Conservation (phyloP, 2,888 invertebrate genomes). For the Drosophila differens region DNA sequence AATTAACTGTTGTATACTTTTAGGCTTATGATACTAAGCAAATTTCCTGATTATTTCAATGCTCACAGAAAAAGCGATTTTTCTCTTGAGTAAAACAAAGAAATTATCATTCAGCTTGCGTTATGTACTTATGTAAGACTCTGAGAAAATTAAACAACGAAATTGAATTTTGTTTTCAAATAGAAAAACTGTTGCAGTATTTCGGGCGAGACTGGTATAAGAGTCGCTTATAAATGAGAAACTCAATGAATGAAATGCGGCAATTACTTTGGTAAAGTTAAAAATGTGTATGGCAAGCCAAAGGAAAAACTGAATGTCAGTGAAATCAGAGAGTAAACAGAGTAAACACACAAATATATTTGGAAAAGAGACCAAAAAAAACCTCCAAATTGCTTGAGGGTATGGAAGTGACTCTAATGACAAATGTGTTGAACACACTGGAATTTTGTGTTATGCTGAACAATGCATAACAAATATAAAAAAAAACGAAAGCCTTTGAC, state of each 20-base stretch:
- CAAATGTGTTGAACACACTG: slow-evolving; percentile 27
- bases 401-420: slow-evolving; percentile 15
- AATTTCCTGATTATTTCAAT: background rate
- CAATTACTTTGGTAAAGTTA: slow-evolving; percentile 10
- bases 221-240: slow-evolving; percentile 1
- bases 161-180: background rate
- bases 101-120: background rate
- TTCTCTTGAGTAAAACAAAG: background rate
- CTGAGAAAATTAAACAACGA: background rate
- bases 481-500: slow-evolving; percentile 6
- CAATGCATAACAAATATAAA: background rate
- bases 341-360: background rate
- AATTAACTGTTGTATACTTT: background rate
- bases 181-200: slow-evolving; percentile 49
- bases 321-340: background rate
- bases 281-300: slow-evolving; percentile 10
- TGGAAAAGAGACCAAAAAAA: slow-evolving; percentile 1
- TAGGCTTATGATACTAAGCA: background rate
- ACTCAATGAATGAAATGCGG: slow-evolving; percentile 7
- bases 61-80: background rate
- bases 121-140: background rate
- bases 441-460: slow-evolving; percentile 20
- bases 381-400: slow-evolving; percentile 15
- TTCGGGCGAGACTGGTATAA: slow-evolving; percentile 34
- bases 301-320: slow-evolving; percentile 1